Base-by-base conservation (phyloP, 2,797 vertebrate genomes). In the Alca torda region DNA sequence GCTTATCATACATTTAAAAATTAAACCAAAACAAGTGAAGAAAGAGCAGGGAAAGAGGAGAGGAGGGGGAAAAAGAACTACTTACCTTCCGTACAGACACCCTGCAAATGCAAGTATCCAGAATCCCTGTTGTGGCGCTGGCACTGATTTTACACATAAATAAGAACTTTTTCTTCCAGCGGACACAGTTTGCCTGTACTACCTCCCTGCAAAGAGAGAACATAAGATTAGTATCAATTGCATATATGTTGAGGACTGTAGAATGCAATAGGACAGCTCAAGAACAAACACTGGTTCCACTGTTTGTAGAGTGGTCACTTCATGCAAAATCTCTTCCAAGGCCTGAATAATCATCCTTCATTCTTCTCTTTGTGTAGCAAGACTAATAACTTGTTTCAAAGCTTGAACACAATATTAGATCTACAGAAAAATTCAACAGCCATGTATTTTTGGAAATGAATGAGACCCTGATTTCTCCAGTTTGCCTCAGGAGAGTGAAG, bases 81-180 rank as follows among this genome's bases (percentile, higher is more conserved):
- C 95, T 43, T 98, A 99, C 99, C 99, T 99, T 99, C 46, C 99
- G 98, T 69, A 99, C 99, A 86, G 99, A 99, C 56, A 99, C 99
- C 60, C 99, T 98, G 97, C 99, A 99, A 96, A 99, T 68, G 95
- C 99, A 99, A 9, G 99, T 98, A 84, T 99, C 99, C 17, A 99
- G 98, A 77, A 99, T 95, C 76, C 99, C 99, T 1, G 99, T 99
- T 57, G 98, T 97, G 26, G 99, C 98, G 46, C 98, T 99, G 84
- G 99, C 99, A 25, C 98, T 99, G 98, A 99, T 99, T 96, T 99
- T 99, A 97, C 99, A 99, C 94, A 98, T 97, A 87, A 99, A 99
- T 9, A 98, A 98, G 95, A 99, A 99, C 84, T 96, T 98, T 82
- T 99, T 99, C 96, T 96, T 99, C 99, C 99, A 99, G 95, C 86